Conservation (phyloP, 2,113 vertebrate genomes). For the Heterocephalus glaber region DNA sequence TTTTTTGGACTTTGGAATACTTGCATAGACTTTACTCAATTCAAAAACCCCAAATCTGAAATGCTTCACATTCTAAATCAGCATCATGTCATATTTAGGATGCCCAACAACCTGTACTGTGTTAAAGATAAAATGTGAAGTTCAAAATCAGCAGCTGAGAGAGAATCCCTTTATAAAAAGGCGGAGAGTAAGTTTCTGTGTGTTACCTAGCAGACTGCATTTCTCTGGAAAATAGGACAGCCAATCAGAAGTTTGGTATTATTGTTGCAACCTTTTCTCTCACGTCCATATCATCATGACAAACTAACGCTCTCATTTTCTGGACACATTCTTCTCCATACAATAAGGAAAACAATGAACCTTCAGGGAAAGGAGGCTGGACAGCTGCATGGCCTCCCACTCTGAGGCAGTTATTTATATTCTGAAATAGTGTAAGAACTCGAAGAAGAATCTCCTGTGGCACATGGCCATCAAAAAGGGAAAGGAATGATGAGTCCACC, state of each 20-base stretch:
- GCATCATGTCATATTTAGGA: neutral
- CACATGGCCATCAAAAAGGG: slow-evolving; percentile 87
- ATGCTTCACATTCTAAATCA: neutral
- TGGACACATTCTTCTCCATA: slow-evolving; percentile 87
- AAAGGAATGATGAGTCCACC: slow-evolving; percentile 90
- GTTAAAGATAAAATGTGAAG: slow-evolving; percentile 3
- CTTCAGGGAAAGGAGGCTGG: slow-evolving; percentile 83
- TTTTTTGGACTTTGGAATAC: neutral
- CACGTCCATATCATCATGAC: slow-evolving; percentile 90
- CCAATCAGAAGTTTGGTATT: slow-evolving; percentile 76
- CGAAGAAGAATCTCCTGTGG: slow-evolving; percentile 90
- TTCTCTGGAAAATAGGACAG: neutral
- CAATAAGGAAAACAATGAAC: slow-evolving; percentile 90
- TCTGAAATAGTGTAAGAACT: slow-evolving; percentile 89
- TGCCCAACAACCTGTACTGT: neutral
- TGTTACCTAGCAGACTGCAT: neutral
- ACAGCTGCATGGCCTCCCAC: slow-evolving; percentile 55
- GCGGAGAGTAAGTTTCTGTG: neutral
- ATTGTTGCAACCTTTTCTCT: slow-evolving; percentile 90
- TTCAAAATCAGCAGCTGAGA: slow-evolving; percentile 36
- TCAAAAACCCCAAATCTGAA: neutral
- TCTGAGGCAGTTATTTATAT: slow-evolving; percentile 86
- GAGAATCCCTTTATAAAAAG: slow-evolving; percentile 1
- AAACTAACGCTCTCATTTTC: slow-evolving; percentile 88
- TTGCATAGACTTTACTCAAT: neutral